Conservation (phyloP, 1,140 invertebrate species). For the Diachasmimorpha longicaudata region DNA sequence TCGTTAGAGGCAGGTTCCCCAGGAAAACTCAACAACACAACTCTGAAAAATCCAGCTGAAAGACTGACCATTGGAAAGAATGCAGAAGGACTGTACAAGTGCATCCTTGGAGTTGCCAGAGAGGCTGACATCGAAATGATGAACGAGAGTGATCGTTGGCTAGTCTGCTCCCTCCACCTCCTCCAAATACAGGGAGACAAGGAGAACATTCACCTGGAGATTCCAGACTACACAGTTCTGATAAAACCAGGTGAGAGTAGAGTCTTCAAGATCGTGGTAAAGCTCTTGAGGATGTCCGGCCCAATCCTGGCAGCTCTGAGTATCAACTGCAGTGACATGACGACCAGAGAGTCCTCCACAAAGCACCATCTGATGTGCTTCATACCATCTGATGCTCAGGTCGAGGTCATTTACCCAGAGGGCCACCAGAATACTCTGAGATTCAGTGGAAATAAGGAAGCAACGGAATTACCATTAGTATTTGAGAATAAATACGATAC, state of each 20-base stretch:
- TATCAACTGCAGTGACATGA: conserved; percentile 50
- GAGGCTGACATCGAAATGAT: conserved; percentile 47
- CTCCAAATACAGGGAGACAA: conserved; percentile 46
- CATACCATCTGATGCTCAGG: conserved; percentile 48
- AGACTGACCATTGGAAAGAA: conserved; percentile 41
- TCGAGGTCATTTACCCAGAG: conserved; percentile 35
- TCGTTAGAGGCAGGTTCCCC: conserved; percentile 34
- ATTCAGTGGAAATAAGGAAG: background rate
- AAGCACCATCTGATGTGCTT: conserved; percentile 55
- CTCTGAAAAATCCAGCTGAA: conserved; percentile 22
- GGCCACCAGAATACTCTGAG: conserved; percentile 21
- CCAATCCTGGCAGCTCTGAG: conserved; percentile 46
- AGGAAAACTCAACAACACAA: background rate
- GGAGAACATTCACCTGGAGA: conserved; percentile 44
- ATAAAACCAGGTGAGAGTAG: conserved; percentile 47
- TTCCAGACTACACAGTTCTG: conserved; percentile 43
- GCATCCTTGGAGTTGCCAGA: conserved; percentile 45
- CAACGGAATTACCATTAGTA: conserved; percentile 28
- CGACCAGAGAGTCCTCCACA: conserved; percentile 45
- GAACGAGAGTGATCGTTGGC: conserved; percentile 54
- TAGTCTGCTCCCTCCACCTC: conserved; percentile 43
- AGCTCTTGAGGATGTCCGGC: conserved; percentile 45
- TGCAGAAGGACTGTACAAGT: conserved; percentile 47
- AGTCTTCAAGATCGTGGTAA: conserved; percentile 43
- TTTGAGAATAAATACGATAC: conserved; percentile 53